Conservation (phyloP, 2,113 vertebrate species). For the Orientallactaga bullata region DNA sequence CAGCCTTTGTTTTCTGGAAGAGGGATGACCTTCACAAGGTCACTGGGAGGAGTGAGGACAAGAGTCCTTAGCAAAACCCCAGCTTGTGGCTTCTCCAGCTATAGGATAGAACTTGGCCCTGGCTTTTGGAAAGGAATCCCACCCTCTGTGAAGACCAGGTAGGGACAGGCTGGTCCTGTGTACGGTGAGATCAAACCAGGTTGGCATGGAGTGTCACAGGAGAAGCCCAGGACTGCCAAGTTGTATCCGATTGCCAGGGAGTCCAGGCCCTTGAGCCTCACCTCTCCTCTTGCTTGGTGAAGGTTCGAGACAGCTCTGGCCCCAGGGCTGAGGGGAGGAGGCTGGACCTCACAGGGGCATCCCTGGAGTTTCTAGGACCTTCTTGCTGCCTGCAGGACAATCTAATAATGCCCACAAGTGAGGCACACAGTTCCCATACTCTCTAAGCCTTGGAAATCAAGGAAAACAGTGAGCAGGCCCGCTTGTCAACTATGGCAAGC, state of each 20-base stretch:
- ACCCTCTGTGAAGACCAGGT: neutral
- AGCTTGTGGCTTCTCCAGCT: neutral
- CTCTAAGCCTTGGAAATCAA: neutral
- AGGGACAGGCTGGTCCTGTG: neutral
- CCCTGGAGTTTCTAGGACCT: neutral
- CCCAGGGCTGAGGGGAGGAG: neutral
- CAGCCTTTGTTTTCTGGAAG: constrained; percentile 21
- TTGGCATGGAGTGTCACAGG: neutral
- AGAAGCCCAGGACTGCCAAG: neutral
- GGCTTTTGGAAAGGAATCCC: neutral
- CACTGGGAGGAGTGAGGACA: neutral
- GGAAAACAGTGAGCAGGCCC: neutral
- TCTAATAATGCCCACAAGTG: neutral
- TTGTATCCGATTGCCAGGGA: neutral
- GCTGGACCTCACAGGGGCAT: neutral
- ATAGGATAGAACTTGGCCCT: neutral
- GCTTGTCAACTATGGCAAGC: no score
- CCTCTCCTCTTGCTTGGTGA: neutral
- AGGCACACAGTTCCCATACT: neutral
- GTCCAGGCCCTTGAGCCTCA: fast-evolving
- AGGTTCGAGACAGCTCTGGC: neutral
- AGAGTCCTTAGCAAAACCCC: neutral
- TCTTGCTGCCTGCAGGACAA: neutral
- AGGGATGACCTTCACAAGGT: constrained; percentile 12
- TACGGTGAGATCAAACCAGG: neutral